phyloP scores from a whole-genome alignment of 1,140 invertebrate species.

The Bacillus rossius region DNA sequence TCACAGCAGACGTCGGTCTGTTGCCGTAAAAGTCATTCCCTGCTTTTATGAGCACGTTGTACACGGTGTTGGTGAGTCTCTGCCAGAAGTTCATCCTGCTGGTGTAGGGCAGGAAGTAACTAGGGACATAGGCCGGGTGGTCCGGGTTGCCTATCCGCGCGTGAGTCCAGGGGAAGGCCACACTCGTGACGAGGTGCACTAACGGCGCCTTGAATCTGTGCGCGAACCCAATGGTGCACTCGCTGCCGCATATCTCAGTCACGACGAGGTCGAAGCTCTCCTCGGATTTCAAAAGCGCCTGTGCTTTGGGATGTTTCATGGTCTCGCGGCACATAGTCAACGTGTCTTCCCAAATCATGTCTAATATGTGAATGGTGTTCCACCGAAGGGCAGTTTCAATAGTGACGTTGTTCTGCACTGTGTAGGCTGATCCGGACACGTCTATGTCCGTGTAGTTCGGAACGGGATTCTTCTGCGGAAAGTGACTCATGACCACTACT shows the following conservation, averaged over 20 bases:
- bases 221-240: too few relatives aligned
- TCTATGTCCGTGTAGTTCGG: conserved; percentile 33
- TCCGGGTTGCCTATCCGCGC: conserved; percentile 1
- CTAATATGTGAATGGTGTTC: too few relatives aligned
- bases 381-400: too few relatives aligned
- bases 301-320: background rate
- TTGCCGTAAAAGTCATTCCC: too few relatives aligned
- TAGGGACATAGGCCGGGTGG: background rate
- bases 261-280: conserved; percentile 14
- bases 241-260: background rate
- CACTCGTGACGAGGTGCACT: background rate
- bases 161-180: background rate
- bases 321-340: background rate
- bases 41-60: background rate
- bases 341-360: background rate
- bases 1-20: background rate
- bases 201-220: too few relatives aligned
- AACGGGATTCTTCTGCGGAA: conserved; percentile 22
- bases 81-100: background rate
- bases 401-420: too few relatives aligned
- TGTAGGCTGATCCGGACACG: too few relatives aligned
- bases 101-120: conserved; percentile 5
- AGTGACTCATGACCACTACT: conserved; percentile 28
- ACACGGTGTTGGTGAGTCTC: background rate
- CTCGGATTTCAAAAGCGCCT: background rate